Conservation (phyloP, 2,113 vertebrate species). For the Brachirus orientalis region DNA sequence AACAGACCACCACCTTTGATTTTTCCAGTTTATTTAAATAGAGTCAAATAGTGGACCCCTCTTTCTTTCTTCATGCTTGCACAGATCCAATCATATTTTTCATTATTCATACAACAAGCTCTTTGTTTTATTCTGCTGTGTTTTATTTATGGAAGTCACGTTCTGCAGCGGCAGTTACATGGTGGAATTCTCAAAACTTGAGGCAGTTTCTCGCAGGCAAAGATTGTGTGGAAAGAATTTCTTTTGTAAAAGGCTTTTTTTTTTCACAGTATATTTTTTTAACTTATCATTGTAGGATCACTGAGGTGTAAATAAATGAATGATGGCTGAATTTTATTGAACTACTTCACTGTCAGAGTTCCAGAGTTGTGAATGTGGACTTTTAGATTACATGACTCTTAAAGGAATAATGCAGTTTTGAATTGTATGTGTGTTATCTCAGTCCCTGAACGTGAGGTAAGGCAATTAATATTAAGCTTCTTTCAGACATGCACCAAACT, state of each 20-base stretch:
- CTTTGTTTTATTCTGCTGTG: constrained; percentile 58
- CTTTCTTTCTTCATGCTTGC: constrained; percentile 37
- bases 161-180: constrained; percentile 44
- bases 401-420: too few relatives aligned
- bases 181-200: constrained; percentile 18
- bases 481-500: too few relatives aligned
- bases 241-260: not conserved
- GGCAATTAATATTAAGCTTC: too few relatives aligned
- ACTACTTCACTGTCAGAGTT: constrained; percentile 3
- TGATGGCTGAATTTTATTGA: not conserved
- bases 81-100: constrained; percentile 66
- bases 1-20: not conserved
- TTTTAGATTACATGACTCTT: too few relatives aligned
- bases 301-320: not conserved
- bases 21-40: not conserved
- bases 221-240: not conserved
- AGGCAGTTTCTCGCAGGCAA: constrained; percentile 27
- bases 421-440: too few relatives aligned
- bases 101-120: constrained; percentile 73
- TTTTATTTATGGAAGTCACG: constrained; percentile 69
- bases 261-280: not conserved
- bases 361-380: too few relatives aligned
- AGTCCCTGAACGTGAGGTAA: too few relatives aligned
- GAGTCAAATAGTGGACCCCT: not conserved
- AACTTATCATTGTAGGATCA: not conserved